Evolutionary conservation across 2,888 invertebrate genomes (phyloP), one percentile per base, ranked within the genome.

Genomic region (Phengaris arion): DNA sequence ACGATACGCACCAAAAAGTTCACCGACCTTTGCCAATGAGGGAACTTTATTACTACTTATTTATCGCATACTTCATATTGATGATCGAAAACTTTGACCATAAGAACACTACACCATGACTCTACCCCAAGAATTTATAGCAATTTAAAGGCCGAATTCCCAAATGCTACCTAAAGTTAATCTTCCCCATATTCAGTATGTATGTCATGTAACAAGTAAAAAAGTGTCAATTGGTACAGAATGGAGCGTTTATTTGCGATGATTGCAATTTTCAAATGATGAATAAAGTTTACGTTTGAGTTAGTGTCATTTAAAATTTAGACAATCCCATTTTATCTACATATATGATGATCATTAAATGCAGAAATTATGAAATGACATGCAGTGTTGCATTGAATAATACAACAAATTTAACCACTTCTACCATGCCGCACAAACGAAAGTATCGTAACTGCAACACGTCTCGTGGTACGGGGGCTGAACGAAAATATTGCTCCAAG

Each of bases 401-500:
- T 48, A 8, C 48, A 48, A 48, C 48, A 48, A 48, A 52, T 12
- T 2, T 8, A 10, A 52, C 57, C 13, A 13, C 46, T 77, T 77
- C 72, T 70, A 76, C 74, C 75, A 76, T 48, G 73, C 74, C 15
- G 57, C 76, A 72, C 76, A 78, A 75, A 68, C 73, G 48, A 75
- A 52, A 70, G 55, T 77, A 77, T 75, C 64, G 68, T 54, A 51
- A 46, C 46, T 35, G 51, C 54, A 76, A 59, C 9, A 12, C 45
- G 6, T 81, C 12, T 80, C 81, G 79, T 88, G 85, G 92, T 92
- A 88, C 82, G 80, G 86, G 85, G 92, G 83, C 82, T 84, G 89
- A 88, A 91, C 93, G 87, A 92, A 93, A 93, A 92, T 93, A 92
- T 92, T 91, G 87, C 91, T 89, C 87, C 86, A 84, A 85, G 85